phyloP scores from a whole-genome alignment of 2,797 vertebrate genomes.

The Philypnodon macrostomus region DNA sequence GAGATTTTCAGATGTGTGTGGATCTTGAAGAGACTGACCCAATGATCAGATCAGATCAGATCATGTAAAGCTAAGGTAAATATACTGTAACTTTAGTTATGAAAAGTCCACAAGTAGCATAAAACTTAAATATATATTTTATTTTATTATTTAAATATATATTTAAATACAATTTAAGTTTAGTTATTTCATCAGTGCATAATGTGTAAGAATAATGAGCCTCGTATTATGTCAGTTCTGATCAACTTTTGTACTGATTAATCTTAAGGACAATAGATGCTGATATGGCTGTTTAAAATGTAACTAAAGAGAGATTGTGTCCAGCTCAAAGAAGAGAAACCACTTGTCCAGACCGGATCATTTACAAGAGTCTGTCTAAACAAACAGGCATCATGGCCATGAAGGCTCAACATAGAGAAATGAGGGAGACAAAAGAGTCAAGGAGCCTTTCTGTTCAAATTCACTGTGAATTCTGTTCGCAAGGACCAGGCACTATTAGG shows the following conservation, averaged over 20 bases:
- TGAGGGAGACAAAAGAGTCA: constrained; percentile 39
- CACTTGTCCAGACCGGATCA: constrained; percentile 32
- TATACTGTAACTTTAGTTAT: too few species aligned
- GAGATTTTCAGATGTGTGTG: constrained; percentile 6
- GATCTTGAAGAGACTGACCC: constrained; percentile 2
- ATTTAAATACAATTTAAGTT: too few species aligned
- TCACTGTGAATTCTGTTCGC: too few species aligned
- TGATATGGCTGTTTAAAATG: constrained; percentile 25
- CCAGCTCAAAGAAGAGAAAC: constrained; percentile 20
- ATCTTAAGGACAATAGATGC: background rate
- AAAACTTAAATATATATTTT: too few species aligned
- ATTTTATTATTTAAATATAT: too few species aligned
- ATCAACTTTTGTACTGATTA: background rate
- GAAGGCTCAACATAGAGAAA: constrained; percentile 50
- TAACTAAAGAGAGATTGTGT: constrained; percentile 13
- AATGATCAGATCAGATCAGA: constrained; percentile 12
- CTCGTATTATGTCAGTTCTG: background rate
- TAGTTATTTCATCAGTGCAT: too few species aligned
- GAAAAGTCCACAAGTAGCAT: too few species aligned
- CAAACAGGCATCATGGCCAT: constrained; percentile 46
- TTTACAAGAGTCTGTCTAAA: constrained; percentile 56
- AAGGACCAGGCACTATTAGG: too few species aligned
- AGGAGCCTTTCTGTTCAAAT: background rate
- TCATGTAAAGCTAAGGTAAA: too few species aligned
- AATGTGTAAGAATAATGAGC: too few species aligned